Percentiles rank a stretch among this genome's conserved stretches.
phyloP scores from a whole-genome alignment of 2,797 vertebrate genomes.

The Benthosema pterotum region DNA sequence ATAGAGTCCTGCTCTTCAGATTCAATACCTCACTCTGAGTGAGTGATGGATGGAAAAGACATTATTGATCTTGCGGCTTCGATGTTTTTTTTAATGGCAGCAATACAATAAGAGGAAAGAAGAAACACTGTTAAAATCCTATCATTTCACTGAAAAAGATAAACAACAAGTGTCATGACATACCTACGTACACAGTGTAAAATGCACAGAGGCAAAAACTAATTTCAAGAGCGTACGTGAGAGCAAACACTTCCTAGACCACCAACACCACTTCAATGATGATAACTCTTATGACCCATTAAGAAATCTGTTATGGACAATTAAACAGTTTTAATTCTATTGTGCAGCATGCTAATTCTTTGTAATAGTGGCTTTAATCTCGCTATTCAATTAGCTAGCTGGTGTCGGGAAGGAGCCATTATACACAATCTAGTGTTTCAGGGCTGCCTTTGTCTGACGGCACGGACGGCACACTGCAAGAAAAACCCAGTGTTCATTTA shows the following conservation, averaged over 20 bases:
- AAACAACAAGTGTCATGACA: too few species aligned
- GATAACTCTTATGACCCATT: constrained; percentile 12
- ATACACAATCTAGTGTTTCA: constrained; percentile 2
- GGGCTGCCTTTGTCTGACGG: background rate
- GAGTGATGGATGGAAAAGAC: too few species aligned
- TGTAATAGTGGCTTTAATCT: constrained; percentile 16
- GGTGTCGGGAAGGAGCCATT: constrained; percentile 5
- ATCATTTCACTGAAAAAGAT: background rate
- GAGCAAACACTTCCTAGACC: constrained; percentile 8
- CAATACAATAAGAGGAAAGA: background rate
- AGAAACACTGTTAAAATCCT: background rate
- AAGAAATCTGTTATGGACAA: constrained; percentile 14
- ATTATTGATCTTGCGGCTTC: too few species aligned
- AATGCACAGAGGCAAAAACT: too few species aligned
- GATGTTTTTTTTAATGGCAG: background rate
- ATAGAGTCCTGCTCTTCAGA: too few species aligned
- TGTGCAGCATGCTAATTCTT: constrained; percentile 5
- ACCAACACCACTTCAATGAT: constrained; percentile 8
- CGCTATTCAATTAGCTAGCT: background rate
- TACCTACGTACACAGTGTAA: too few species aligned
- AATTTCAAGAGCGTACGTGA: background rate
- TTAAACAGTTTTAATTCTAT: constrained; percentile 16
- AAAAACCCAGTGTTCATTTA: too few species aligned
- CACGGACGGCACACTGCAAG: background rate
- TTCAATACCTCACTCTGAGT: too few species aligned